Evolutionary conservation across 2,797 vertebrate genomes (phyloP), one percentile per base, ranked within the genome.

Genomic region (Poeciliopsis infans): DNA sequence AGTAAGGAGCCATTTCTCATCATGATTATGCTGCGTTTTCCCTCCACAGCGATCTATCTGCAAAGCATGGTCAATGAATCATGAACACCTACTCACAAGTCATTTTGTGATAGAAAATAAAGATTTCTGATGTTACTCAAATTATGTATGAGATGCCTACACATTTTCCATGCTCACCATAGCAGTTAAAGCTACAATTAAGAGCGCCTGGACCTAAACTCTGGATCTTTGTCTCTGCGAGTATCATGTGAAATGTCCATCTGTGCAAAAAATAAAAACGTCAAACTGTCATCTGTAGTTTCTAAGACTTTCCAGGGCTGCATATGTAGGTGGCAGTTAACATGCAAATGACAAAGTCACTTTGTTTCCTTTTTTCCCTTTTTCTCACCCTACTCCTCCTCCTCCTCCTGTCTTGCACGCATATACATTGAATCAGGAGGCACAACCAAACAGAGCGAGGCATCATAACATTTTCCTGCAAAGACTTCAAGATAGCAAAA

Each of bases 251-350:
- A 88, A 89, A 75, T 64, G 78, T 85, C 78, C 78, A 86, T 43
- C 57, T 75, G 81, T 86, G 82, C 84, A 81, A 88, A 87, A 82
- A 70, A 51, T 57, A 51, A 55, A 77, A 74, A 74, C 16, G 43
- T 53, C 74, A 46, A 85, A 86, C 55, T 36, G 69, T 83, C 20
- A 20, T 72, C 79, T 79, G 73, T 57, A 74, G 39, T 72, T 81
- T 81, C 72, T 86, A 78, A 87, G 74, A 91, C 80, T 91, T 91
- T 89, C 89, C 86, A 89, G 80, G 77, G 74, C 20, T 84, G 76
- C 59, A 73, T 55, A 81, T 85, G 84, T 88, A 92, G 84, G 89
- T 55, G 86, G 89, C 71, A 83, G 74, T 80, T 79, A 83, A 74
- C 79, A 88, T 75, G 82, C 31, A 87, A 83, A 87, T 88, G 75